phyloP scores from a whole-genome alignment of 2,113 vertebrate species.

The Platycercus adscitus region DNA sequence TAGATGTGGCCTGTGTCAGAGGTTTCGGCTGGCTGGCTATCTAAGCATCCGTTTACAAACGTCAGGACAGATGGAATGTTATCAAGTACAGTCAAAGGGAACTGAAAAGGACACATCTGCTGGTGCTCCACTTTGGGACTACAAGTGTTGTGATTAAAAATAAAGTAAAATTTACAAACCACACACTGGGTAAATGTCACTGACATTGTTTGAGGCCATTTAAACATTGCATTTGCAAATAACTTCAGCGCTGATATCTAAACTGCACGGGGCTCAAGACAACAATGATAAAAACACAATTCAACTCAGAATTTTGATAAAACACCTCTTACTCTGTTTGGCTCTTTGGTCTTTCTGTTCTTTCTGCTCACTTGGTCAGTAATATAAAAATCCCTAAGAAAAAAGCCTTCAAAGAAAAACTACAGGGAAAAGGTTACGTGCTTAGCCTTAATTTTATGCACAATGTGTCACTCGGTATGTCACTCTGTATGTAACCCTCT shows the following conservation, averaged over 20 bases:
- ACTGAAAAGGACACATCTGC: neutral
- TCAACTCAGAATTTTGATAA: neutral
- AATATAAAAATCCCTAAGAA: neutral
- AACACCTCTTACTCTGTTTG: neutral
- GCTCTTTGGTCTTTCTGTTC: neutral
- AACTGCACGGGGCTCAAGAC: neutral
- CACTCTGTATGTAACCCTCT: neutral
- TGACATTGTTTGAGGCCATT: neutral
- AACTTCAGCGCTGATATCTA: neutral
- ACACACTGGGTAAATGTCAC: neutral
- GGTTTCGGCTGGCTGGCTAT: neutral
- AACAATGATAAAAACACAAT: neutral
- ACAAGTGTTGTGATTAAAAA: neutral
- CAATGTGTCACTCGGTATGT: neutral
- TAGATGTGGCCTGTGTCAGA: conserved; percentile 5
- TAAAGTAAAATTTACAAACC: neutral
- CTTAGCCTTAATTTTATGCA: neutral
- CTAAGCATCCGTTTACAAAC: conserved; percentile 22
- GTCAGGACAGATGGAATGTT: conserved; percentile 17
- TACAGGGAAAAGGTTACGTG: neutral
- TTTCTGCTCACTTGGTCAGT: neutral
- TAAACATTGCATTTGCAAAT: neutral
- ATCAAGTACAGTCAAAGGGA: neutral
- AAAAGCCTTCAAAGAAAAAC: neutral
- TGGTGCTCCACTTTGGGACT: neutral